A percentile compares a stretch with the other conserved stretches of the same genome.
phyloP scores from a whole-genome alignment of 2,797 vertebrate genomes.

The Halcyon chelicuti region DNA sequence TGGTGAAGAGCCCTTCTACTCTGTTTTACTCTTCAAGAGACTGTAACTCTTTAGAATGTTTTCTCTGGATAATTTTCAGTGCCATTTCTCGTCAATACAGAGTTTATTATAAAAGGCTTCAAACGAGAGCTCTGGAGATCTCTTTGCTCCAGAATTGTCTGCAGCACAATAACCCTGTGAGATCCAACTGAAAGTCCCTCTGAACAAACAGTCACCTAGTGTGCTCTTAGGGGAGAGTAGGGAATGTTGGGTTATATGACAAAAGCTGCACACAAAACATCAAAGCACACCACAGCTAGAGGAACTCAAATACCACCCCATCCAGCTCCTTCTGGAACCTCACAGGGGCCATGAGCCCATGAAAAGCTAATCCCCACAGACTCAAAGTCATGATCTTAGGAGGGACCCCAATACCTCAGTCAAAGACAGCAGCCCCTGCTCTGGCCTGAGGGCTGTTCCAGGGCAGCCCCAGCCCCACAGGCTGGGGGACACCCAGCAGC shows the following conservation, averaged over 20 bases:
- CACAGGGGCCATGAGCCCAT: background rate
- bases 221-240: background rate
- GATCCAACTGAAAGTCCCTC: background rate
- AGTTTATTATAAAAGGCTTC: background rate
- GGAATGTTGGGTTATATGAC: background rate
- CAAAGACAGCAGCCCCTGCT: background rate
- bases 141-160: background rate
- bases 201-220: background rate
- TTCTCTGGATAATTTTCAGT: background rate
- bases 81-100: background rate
- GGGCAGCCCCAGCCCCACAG: background rate
- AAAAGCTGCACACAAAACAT: background rate
- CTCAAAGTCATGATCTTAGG: fast-evolving
- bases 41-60: background rate
- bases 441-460: background rate
- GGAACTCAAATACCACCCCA: fast-evolving
- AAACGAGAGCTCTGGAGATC: background rate
- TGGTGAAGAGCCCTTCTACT: background rate
- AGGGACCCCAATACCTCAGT: background rate
- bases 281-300: background rate
- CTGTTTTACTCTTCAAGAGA: background rate
- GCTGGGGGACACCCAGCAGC: background rate
- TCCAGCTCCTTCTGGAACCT: background rate
- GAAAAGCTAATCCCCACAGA: background rate
- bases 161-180: fast-evolving